Evolutionary conservation across 2,888 invertebrate genomes (phyloP).

Genomic region (Polymixis lichenea): DNA sequence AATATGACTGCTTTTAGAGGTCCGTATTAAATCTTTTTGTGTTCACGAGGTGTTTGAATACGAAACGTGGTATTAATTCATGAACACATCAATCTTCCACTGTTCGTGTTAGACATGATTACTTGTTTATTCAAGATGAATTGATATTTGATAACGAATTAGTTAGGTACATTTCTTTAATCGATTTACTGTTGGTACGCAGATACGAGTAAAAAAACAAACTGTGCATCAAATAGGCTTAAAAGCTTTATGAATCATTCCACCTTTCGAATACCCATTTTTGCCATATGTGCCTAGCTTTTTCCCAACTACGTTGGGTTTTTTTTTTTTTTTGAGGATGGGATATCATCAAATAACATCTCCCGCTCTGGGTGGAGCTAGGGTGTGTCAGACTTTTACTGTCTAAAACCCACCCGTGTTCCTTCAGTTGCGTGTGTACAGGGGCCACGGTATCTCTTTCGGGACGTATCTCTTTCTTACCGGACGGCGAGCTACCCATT

Average conservation of each 20-base stretch:
- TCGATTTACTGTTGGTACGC: constrained; percentile 17
- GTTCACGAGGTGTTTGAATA: constrained; percentile 57
- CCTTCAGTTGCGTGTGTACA: no score
- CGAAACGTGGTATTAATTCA: constrained; percentile 69
- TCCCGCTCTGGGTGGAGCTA: no score
- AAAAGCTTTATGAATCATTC: constrained; percentile 16
- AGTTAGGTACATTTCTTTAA: constrained; percentile 32
- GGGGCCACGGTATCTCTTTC: neutral
- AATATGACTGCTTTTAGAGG: constrained; percentile 49
- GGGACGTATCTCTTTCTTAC: no score
- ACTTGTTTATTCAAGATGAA: constrained; percentile 80
- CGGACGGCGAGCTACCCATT: no score
- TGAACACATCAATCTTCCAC: constrained; percentile 81
- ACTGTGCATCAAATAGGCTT: constrained; percentile 25
- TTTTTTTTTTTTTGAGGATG: no score
- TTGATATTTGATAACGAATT: constrained; percentile 73
- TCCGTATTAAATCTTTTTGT: constrained; percentile 60
- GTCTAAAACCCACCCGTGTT: no score
- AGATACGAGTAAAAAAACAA: constrained; percentile 16
- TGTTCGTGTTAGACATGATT: constrained; percentile 75
- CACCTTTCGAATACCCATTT: constrained; percentile 20
- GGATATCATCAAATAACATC: no score
- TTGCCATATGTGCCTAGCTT: no score
- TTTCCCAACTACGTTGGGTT: no score
- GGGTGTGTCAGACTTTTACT: no score